These are phyloP conservation scores for Nymphalis polychloros DNA, from an alignment of 2,888 invertebrate species.

Conservation along the genomic window DNA sequence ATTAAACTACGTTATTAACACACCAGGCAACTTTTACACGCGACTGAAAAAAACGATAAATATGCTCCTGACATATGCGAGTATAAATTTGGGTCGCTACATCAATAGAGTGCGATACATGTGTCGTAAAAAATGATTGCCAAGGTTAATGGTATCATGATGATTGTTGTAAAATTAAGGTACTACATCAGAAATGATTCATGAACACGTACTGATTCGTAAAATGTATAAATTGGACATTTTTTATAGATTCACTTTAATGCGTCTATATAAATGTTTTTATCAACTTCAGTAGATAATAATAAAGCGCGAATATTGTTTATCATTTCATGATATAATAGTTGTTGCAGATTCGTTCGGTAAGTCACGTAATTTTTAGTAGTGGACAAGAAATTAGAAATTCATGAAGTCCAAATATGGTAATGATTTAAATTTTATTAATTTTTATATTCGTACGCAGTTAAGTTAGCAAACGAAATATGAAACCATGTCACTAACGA, in stretches of 20 bases:
- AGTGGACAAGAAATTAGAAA: background rate
- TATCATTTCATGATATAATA: background rate
- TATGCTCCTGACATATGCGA: background rate
- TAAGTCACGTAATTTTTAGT: background rate
- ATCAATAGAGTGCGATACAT: background rate
- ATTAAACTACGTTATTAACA: too few relatives aligned
- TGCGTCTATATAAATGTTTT: too few relatives aligned
- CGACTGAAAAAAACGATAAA: background rate
- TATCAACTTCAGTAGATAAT: too few relatives aligned
- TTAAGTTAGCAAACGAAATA: conserved; percentile 5
- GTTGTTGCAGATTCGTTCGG: background rate
- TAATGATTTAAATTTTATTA: background rate
- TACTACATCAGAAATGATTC: conserved; percentile 1
- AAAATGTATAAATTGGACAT: conserved; percentile 1
- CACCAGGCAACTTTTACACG: background rate
- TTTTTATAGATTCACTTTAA: background rate
- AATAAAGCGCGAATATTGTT: background rate
- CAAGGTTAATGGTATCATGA: conserved; percentile 19
- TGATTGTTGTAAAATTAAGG: conserved; percentile 7
- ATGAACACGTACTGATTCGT: background rate
- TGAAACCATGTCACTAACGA: conserved; percentile 23
- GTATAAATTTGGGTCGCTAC: background rate
- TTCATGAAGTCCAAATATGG: background rate
- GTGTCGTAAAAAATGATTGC: conserved; percentile 21
- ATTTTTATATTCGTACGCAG: background rate